A percentile compares a stretch with the other conserved stretches of the same genome.
These are phyloP conservation scores for Siphlonurus alternatus DNA, from an alignment of 2,888 invertebrate species.

Conservation along the genomic window DNA sequence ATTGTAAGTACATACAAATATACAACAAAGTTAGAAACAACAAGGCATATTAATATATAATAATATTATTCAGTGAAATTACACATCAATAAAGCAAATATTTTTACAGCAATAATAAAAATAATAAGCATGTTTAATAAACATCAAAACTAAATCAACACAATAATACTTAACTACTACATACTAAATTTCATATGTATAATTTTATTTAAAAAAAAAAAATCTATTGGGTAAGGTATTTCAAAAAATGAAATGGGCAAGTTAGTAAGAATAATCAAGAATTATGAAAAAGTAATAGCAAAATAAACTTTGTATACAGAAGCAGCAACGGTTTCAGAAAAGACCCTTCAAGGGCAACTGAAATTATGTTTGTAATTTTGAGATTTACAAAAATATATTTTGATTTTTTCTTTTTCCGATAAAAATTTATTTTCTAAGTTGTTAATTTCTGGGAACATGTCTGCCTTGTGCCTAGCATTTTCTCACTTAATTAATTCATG, in stretches of 20 bases:
- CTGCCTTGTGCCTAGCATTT: conserved; percentile 9
- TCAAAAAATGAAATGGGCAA: background rate
- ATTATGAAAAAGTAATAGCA: conserved; percentile 10
- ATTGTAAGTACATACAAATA: no score
- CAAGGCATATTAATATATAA: no score
- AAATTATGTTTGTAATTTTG: conserved; percentile 16
- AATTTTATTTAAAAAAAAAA: background rate
- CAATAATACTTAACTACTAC: background rate
- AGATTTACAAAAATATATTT: conserved; percentile 3
- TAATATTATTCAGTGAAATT: conserved; percentile 4
- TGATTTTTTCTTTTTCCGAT: background rate
- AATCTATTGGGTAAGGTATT: background rate
- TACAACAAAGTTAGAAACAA: no score
- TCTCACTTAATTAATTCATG: no score
- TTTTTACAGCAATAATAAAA: background rate
- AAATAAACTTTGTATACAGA: conserved; percentile 13
- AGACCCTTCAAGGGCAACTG: conserved; percentile 49
- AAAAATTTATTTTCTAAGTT: conserved; percentile 12
- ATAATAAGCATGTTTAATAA: background rate
- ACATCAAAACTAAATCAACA: background rate
- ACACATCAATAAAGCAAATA: background rate
- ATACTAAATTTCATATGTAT: background rate
- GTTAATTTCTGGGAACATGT: conserved; percentile 7
- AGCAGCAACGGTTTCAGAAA: conserved; percentile 46
- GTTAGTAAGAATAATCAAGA: conserved; percentile 1